Evolutionary conservation across 1,140 invertebrate genomes (phyloP), one percentile per base, ranked within the genome.

Genomic region (Eubasilissa regina): DNA sequence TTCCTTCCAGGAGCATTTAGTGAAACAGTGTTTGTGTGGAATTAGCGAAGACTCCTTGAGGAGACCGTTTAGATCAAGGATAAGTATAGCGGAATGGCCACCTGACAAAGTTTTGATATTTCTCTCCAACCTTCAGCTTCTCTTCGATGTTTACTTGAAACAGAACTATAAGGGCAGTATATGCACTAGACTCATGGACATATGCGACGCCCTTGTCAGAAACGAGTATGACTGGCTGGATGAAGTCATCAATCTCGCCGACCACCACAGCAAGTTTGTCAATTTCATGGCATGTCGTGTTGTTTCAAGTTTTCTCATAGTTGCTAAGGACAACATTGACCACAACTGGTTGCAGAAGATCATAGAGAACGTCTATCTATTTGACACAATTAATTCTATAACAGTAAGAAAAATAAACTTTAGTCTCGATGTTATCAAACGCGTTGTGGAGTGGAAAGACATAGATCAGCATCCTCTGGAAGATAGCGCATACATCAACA

Each of bases 391-490:
- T 45, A 90, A 91, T 83, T 88, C 89, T 80, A 86, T 89, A 25
- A 91, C 90, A 64, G 90, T 91, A 76, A 89, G 90, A 84, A 94
- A 94, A 87, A 94, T 96, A 86, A 92, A 94, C 79, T 96, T 96
- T 85, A 94, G 94, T 70, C 87, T 97, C 80, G 95, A 97, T 84
- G 92, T 96, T 53, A 93, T 97, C 53, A 95, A 95, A 84, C 91
- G 94, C 75, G 93, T 97, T 79, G 93, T 97, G 0, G 95, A 97
- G 85, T 96, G 95, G 93, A 96, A 95, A 86, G 95, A 97, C 86
- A 90, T 93, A 47, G 93, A 94, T 81, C 91, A 94, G 78, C 95
- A 96, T 89, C 94, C 95, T 0, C 85, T 95, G 17, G 95, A 96
- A 84, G 95, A 95, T 44, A 89, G 88, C 74, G 89, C 89, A 81